Base-by-base conservation (phyloP, 2,113 vertebrate genomes). In the Carassius carassius region DNA sequence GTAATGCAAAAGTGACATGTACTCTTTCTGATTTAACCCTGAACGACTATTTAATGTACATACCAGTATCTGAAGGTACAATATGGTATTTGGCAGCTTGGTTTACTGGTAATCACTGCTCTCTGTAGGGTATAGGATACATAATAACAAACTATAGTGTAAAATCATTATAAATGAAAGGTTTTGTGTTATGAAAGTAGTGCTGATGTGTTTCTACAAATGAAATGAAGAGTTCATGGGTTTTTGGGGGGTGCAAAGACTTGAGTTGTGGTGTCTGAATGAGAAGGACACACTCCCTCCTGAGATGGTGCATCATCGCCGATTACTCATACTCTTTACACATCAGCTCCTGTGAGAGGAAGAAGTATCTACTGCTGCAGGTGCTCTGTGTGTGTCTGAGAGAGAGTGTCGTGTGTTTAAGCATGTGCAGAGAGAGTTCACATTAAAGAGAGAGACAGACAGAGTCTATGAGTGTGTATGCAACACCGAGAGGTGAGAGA, bases 271-370 rank as follows among this genome's bases (percentile, higher is more conserved):
- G 79, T 35, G 72, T 84, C 78, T 85, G 74, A 89, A 85, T 56
- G 41, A 11, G 21, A 72, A 74, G 72, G 49, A 83, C 83, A 86
- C 56, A 44, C 65, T 56, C 41, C 49, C 73, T 87, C 56, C 56
- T 44, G 75, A 80, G 75, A 80, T 82, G 80, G 76, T 85, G 49
- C 87, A 82, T 89, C 79, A 41, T 88, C 80, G 65, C 80, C 78
- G 16, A 88, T 90, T 88, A 89, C 60, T 86, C 86, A 88, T 87
- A 87, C 85, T 81, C 4, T 74, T 11, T 86, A 86, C 84, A 81
- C 80, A 87, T 77, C 47, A 81, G 79, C 67, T 86, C 82, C 79
- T 62, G 10, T 73, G 74, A 86, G 82, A 86, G 82, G 54, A 87
- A 81, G 78, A 70, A 87, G 60, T 87, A 81, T 89, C 78, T 87